These are phyloP conservation scores for Chiloscyllium punctatum DNA, from an alignment of 2,797 vertebrate species.

Conservation along the genomic window DNA sequence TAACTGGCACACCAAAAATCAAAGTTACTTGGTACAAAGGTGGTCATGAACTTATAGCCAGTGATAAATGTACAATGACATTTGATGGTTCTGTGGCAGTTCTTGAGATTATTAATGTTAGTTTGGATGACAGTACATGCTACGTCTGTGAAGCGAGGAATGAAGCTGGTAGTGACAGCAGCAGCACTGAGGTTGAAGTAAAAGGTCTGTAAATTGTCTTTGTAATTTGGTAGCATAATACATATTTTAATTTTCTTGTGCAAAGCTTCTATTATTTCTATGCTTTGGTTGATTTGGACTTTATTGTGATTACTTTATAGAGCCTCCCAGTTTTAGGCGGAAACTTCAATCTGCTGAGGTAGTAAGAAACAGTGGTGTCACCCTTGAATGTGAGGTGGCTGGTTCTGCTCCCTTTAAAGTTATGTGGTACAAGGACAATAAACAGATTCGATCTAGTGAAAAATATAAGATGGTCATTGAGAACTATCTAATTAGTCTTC, in stretches of 20 bases:
- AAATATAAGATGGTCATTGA: constrained; percentile 73
- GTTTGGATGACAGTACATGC: constrained; percentile 73
- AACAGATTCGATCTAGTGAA: constrained; percentile 80
- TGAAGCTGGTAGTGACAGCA: constrained; percentile 91
- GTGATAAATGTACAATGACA: constrained; percentile 64
- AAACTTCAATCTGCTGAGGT: constrained; percentile 68
- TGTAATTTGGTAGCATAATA: not conserved
- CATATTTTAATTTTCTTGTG: not conserved
- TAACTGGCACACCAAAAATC: constrained; percentile 89
- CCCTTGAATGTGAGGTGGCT: constrained; percentile 72
- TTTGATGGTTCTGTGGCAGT: constrained; percentile 75
- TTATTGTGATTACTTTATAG: constrained; percentile 55
- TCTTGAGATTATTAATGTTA: constrained; percentile 70
- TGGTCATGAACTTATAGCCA: constrained; percentile 77
- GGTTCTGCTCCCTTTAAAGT: constrained; percentile 85
- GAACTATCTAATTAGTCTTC: constrained; percentile 67
- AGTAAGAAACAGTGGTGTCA: constrained; percentile 70
- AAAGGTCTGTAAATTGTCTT: constrained; percentile 76
- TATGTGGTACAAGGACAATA: constrained; percentile 86
- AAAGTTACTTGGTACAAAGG: constrained; percentile 86
- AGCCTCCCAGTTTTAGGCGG: constrained; percentile 78
- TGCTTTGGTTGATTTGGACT: constrained; percentile 42
- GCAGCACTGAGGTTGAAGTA: constrained; percentile 88
- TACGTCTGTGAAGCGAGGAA: constrained; percentile 93
- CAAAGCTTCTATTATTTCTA: constrained; percentile 42